A percentile compares a stretch with the other conserved stretches of the same genome.
Evolutionary conservation across 2,797 vertebrate species (phyloP).

Genomic region (Echeneis naucrates): DNA sequence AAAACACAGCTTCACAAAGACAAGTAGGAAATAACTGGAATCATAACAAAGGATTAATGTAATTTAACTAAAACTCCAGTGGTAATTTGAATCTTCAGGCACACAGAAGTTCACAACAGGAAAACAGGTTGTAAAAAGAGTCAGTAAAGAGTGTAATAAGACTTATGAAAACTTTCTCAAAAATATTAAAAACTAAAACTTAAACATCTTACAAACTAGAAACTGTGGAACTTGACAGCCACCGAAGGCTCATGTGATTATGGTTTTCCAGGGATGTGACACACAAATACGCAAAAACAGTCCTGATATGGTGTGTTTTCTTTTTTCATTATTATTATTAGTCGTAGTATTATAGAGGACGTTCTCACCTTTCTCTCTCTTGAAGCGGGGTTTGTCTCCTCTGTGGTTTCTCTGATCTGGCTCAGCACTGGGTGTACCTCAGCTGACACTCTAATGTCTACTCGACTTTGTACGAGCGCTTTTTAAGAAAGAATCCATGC

Average conservation of each 20-base stretch:
- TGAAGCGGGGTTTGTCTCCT: conserved; percentile 56
- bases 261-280: background rate
- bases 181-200: too few relatives aligned
- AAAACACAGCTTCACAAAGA: background rate
- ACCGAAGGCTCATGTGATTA: background rate
- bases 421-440: background rate
- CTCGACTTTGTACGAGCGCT: conserved; percentile 23
- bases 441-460: background rate
- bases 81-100: background rate
- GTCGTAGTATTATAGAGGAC: too few relatives aligned
- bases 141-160: background rate
- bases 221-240: background rate
- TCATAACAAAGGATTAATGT: background rate
- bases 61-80: background rate
- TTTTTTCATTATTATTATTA: background rate
- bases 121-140: background rate
- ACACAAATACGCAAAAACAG: background rate
- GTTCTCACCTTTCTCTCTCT: conserved; percentile 71
- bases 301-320: background rate
- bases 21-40: background rate
- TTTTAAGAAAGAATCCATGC: conserved; percentile 66
- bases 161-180: background rate
- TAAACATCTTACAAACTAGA: background rate
- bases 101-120: background rate
- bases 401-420: background rate